Percentiles rank a stretch among this genome's conserved stretches.
Evolutionary conservation across 1,140 invertebrate species (phyloP).

Genomic region (Pseudomyrmex cubaensis): DNA sequence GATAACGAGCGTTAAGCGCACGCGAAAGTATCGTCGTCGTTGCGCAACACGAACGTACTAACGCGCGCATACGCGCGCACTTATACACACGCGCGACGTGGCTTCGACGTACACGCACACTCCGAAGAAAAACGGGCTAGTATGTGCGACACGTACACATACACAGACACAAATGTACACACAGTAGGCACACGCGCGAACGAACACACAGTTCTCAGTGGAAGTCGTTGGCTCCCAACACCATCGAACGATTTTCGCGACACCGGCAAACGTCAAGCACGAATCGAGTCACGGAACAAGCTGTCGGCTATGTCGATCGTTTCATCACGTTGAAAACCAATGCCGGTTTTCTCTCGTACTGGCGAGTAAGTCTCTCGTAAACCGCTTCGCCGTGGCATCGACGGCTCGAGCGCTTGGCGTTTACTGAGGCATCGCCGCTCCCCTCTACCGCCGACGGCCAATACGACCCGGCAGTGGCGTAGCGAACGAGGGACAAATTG

Average conservation of each 20-base stretch:
- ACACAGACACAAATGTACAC: background rate
- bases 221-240: slow-evolving; percentile 16
- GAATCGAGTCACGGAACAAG: slow-evolving; percentile 31
- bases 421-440: slow-evolving; percentile 73
- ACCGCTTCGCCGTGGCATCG: slow-evolving; percentile 62
- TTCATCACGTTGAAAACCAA: slow-evolving; percentile 43
- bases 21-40: slow-evolving; percentile 45
- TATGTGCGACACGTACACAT: background rate
- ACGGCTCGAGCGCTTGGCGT: slow-evolving; percentile 73
- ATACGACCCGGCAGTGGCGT: slow-evolving; percentile 60
- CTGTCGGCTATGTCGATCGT: background rate
- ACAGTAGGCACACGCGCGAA: background rate
- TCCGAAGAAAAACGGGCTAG: background rate
- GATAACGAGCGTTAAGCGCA: slow-evolving; percentile 41
- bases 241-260: slow-evolving; percentile 27
- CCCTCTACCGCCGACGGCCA: slow-evolving; percentile 45
- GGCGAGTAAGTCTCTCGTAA: slow-evolving; percentile 54
- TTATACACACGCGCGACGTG: background rate
- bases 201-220: slow-evolving; percentile 18
- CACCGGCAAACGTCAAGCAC: slow-evolving; percentile 7
- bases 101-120: background rate
- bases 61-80: background rate
- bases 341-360: slow-evolving; percentile 10
- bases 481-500: slow-evolving; percentile 32
- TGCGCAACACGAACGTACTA: slow-evolving; percentile 30